Base-by-base conservation (phyloP, 2,797 vertebrate species). In the Tragelaphus oryx region DNA sequence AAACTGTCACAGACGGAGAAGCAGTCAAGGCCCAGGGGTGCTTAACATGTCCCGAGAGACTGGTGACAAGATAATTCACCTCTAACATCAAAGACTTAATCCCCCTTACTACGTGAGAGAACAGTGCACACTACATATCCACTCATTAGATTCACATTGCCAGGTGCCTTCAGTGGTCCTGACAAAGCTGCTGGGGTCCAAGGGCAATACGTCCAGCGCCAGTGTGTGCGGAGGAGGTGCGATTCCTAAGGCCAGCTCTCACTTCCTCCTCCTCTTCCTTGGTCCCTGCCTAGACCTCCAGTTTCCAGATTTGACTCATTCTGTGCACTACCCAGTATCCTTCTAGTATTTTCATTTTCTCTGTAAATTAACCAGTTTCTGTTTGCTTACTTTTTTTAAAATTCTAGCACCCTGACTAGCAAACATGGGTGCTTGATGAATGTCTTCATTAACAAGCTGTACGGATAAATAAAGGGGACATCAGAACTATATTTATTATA, bases 21-120 rank as follows among this genome's bases (percentile, higher is more conserved):
- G 57, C 37, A 2, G 71, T 87, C 62, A 59, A 78, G 16, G 55
- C 46, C 50, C 41, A 41, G 44, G 54, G 62, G 46, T 76, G 74
- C 50, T 89, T 94, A 91, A 84, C 54, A 65, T 2, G 18, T 76
- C 68, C 89, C 71, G 5, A 81, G 89, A 94, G 82, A 90, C 80
- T 74, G 8, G 60, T 74, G 93, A 82, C 78, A 96, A 92, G 91
- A 30, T 87, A 79, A 91, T 93, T 85, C 87, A 62, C 59, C 78
- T 90, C 57, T 84, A 92, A 59, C 41, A 62, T 24, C 17, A 0
- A 37, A 28, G 83, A 52, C 24, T 54, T 57, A 83, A 57, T 88
- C 87, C 44, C 74, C 75, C 85, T 83, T 4, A 78, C 52, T 83
- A n/a, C 0, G 4, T 13, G 52, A 93, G 57, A 75, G 26, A 75